Percentiles rank a stretch among this genome's conserved stretches.
Evolutionary conservation across 2,113 vertebrate genomes (phyloP).

Genomic region (Amia ocellicauda): DNA sequence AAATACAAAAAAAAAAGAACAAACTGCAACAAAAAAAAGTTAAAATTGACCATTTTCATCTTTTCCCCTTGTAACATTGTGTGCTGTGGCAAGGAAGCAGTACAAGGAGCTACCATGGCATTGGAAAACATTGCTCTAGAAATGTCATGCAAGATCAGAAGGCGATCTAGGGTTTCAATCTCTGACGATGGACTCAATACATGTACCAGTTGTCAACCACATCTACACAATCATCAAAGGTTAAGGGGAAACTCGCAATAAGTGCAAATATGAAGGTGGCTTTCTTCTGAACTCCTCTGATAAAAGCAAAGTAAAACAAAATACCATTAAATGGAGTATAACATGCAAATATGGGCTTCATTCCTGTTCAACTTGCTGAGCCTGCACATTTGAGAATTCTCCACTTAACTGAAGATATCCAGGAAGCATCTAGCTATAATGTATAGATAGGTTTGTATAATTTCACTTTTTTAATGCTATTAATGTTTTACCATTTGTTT

Average conservation of each 20-base stretch:
- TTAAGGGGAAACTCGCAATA: slow-evolving; percentile 73
- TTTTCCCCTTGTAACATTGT: slow-evolving; percentile 67
- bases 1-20: slow-evolving; percentile 67
- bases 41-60: slow-evolving; percentile 82
- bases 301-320: slow-evolving; percentile 51
- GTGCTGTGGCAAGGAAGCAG: slow-evolving; percentile 75
- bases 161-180: slow-evolving; percentile 67
- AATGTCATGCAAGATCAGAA: slow-evolving; percentile 68
- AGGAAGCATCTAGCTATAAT: slow-evolving; percentile 70
- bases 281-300: slow-evolving; percentile 62
- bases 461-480: background rate
- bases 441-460: background rate
- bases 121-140: slow-evolving; percentile 44
- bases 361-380: slow-evolving; percentile 57
- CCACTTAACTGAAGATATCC: slow-evolving; percentile 48
- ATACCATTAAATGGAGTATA: slow-evolving; percentile 5
- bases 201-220: slow-evolving; percentile 59
- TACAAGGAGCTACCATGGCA: slow-evolving; percentile 79
- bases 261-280: slow-evolving; percentile 81
- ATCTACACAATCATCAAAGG: slow-evolving; percentile 66
- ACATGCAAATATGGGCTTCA: slow-evolving; percentile 62
- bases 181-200: slow-evolving; percentile 16
- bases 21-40: slow-evolving; percentile 75
- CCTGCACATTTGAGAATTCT: slow-evolving; percentile 51
- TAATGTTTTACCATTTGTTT: slow-evolving; percentile 31